Conservation (phyloP, 1,140 invertebrate species). For the Dolichoris vasculosae region DNA sequence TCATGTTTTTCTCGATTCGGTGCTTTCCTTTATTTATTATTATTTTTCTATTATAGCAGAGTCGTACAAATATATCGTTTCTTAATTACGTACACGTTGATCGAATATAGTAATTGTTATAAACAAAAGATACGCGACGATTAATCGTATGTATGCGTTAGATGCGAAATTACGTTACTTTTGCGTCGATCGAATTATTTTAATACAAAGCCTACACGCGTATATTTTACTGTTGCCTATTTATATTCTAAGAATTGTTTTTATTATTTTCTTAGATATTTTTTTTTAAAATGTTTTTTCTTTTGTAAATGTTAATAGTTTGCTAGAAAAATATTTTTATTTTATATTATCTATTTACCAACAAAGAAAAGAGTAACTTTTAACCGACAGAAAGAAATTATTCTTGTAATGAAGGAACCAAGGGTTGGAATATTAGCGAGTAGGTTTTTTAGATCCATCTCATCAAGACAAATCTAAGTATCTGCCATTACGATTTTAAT, state of each 20-base stretch:
- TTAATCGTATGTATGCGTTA: not conserved
- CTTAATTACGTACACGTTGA: not conserved
- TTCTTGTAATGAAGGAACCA: conserved; percentile 56
- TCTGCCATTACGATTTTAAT: conserved; percentile 36
- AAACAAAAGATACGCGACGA: not conserved
- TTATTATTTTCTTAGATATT: conserved; percentile 16
- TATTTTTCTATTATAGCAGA: not conserved
- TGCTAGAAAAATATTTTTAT: conserved; percentile 7
- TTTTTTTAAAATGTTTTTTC: conserved; percentile 18
- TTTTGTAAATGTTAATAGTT: conserved; percentile 26
- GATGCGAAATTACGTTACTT: not conserved
- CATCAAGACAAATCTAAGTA: conserved; percentile 47
- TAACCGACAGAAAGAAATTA: conserved; percentile 53
- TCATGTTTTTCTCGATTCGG: conserved; percentile 55
- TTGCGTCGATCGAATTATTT: conserved; percentile 24
- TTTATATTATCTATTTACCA: conserved; percentile 46
- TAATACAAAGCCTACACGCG: not conserved
- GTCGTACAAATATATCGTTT: conserved; percentile 1
- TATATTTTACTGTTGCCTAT: not conserved
- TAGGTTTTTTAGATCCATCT: conserved; percentile 53
- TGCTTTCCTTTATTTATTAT: conserved; percentile 13
- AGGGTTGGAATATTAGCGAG: conserved; percentile 48
- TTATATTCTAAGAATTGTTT: not conserved
- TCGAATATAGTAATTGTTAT: not conserved
- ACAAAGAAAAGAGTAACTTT: conserved; percentile 49